Evolutionary conservation across 2,888 invertebrate genomes (phyloP).

Genomic region (Mythimna lalbum): DNA sequence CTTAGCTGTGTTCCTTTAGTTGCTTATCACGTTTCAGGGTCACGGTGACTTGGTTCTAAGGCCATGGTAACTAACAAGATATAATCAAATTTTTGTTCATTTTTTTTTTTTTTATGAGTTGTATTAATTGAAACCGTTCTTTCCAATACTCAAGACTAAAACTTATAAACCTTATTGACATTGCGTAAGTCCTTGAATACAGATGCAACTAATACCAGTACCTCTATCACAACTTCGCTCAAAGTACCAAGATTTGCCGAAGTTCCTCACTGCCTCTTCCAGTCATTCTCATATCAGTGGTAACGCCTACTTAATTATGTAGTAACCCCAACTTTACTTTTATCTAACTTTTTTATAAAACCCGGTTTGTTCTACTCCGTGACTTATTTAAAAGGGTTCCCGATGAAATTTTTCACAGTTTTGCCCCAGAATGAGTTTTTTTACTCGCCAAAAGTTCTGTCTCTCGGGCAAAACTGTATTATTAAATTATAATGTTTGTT

Average conservation of each 20-base stretch:
- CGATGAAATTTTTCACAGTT: slow-evolving; percentile 61
- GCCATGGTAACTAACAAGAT: too few species aligned
- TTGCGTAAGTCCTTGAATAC: background rate
- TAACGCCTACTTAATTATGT: slow-evolving; percentile 70
- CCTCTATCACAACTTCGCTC: slow-evolving; percentile 14
- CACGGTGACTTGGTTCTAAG: too few species aligned
- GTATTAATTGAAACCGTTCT: background rate
- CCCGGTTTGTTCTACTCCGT: slow-evolving; percentile 57
- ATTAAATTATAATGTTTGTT: slow-evolving; percentile 60
- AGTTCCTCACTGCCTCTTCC: slow-evolving; percentile 50
- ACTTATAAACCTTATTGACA: background rate
- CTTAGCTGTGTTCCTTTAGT: too few species aligned
- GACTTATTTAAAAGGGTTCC: slow-evolving; percentile 70
- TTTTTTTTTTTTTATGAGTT: too few species aligned
- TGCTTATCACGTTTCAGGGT: too few species aligned
- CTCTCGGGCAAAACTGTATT: slow-evolving; percentile 39
- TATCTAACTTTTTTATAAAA: slow-evolving; percentile 70
- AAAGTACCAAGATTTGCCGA: slow-evolving; percentile 39
- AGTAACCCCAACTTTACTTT: slow-evolving; percentile 71
- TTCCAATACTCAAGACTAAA: background rate
- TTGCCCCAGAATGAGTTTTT: slow-evolving; percentile 33
- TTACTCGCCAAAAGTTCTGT: slow-evolving; percentile 53
- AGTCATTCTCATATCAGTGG: slow-evolving; percentile 51
- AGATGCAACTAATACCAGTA: background rate
- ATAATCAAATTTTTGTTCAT: background rate